These are phyloP conservation scores for Chelonoidis abingdonii DNA, from an alignment of 2,113 vertebrate species.

Conservation along the genomic window DNA sequence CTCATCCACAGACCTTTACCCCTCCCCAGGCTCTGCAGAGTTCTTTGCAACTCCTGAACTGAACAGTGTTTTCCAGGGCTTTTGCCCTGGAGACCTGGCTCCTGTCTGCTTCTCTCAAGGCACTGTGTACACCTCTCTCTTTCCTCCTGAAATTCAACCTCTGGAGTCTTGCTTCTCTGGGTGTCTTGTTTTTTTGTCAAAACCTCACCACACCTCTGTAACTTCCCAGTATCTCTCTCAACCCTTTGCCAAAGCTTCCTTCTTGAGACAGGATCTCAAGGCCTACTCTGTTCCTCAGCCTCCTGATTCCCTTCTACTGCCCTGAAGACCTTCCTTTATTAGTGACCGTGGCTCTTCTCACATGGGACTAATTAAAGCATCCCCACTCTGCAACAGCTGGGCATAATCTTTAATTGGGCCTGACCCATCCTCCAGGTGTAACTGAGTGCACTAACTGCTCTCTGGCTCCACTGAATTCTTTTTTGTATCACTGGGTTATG, in stretches of 20 bases:
- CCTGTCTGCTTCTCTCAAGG: not conserved
- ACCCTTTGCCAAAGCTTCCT: not conserved
- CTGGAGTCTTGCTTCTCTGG: not conserved
- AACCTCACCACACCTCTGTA: not conserved
- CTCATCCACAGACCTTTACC: not conserved
- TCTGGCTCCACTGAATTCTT: not conserved
- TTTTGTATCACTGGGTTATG: not conserved
- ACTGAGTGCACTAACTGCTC: not conserved
- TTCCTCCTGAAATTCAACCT: not conserved
- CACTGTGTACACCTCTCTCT: not conserved
- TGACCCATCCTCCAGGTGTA: not conserved
- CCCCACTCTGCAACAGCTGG: not conserved
- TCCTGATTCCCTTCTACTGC: not conserved
- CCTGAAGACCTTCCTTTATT: not conserved
- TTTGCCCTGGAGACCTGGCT: not conserved
- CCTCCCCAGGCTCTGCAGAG: not conserved
- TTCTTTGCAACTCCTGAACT: not conserved
- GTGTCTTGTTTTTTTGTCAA: too few species aligned
- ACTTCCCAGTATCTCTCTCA: not conserved
- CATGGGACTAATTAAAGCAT: not conserved
- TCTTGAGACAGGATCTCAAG: not conserved
- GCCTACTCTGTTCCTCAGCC: not conserved
- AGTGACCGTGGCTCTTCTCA: not conserved
- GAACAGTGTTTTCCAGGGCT: not conserved
- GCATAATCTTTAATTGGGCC: not conserved